Evolutionary conservation across 1,140 invertebrate genomes (phyloP), one percentile per base, ranked within the genome.

Genomic region (Saxidomus purpurata): DNA sequence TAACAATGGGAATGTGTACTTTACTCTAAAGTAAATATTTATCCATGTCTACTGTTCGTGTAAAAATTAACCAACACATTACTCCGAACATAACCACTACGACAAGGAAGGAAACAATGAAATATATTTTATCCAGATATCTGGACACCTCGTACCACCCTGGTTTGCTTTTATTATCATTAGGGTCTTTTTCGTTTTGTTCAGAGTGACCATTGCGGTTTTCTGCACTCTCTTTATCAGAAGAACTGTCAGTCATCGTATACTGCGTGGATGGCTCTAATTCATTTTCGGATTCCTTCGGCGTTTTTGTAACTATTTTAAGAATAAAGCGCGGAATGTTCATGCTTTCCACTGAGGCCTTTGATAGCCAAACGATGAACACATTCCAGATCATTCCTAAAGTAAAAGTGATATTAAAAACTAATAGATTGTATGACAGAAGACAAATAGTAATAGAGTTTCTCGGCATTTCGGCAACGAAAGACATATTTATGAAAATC

Each of bases 71-170:
- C 43, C 43, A 43, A 43, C 63, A 67, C 8, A 67, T 34, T 34
- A 13, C 19, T 67, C 13, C n/a, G 6, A 67, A 67, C 31, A 67
- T 31, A 59, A 59, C 8, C 3, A 22, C 19, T 59, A 59, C 19
- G 19, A 59, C 3, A 22, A 17, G 19, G 4, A 22, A 3, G 6
- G 52, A 59, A 22, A n/a, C 3, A n/a, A 63, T 63, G 22, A 71
- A 71, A 38, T 38, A 71, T 9, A 71, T 15, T 40, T 40, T 71
- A 28, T 71, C 67, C 1, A 71, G 22, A n/a, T 71, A 71, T 28
- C 34, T 71, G 1, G 67, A 38, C 31, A n/a, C 38, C 38, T 71
- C 67, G 38, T 71, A 71, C 67, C 67, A 71, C 13, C 67, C 67
- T n/a, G n/a, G n/a, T n/a, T n/a, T n/a, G 49, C 9, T 52, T 52